Conservation (phyloP, 2,113 vertebrate genomes). For the Bettongia penicillata region DNA sequence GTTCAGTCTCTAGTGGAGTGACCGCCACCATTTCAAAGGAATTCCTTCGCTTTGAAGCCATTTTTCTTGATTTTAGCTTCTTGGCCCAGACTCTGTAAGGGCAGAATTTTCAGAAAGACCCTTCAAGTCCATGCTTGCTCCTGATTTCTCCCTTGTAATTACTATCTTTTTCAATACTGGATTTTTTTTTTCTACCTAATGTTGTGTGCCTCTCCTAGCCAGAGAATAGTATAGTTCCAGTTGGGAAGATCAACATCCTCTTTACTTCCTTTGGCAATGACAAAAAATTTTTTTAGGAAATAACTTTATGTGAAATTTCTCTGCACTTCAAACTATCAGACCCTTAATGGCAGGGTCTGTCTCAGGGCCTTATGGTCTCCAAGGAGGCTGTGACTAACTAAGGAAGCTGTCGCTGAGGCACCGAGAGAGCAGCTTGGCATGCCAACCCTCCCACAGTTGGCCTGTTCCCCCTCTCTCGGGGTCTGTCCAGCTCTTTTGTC, state of each 20-base stretch:
- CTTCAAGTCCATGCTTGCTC: not conserved
- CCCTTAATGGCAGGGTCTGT: not conserved
- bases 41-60: not conserved
- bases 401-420: not conserved
- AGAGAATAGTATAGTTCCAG: not conserved
- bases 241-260: not conserved
- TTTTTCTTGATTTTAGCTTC: slow-evolving; percentile 13
- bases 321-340: not conserved
- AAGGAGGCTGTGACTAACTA: not conserved
- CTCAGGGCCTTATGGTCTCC: not conserved
- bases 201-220: not conserved
- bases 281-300: not conserved
- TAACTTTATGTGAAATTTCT: not conserved
- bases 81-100: not conserved
- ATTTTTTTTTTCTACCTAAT: not conserved
- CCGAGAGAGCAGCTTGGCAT: not conserved
- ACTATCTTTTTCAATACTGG: not conserved
- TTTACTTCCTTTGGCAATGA: not conserved
- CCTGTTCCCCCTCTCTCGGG: not conserved
- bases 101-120: not conserved
- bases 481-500: not conserved
- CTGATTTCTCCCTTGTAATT: not conserved
- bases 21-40: not conserved
- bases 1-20: not conserved
- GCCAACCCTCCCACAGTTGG: not conserved